Evolutionary conservation across 2,888 invertebrate genomes (phyloP).

Genomic region (Lypha dubia): DNA sequence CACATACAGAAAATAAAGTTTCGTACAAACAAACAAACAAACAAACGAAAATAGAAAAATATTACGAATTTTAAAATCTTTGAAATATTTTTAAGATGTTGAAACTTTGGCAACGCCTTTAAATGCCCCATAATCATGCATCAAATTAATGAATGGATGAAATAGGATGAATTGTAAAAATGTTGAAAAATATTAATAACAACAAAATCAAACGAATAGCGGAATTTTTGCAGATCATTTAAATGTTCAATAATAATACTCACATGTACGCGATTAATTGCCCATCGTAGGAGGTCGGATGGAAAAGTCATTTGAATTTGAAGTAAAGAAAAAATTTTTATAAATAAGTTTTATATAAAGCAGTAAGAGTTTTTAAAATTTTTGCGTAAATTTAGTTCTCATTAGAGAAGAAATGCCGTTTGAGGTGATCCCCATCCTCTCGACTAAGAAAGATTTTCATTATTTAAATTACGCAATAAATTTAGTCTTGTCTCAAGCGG

Average conservation of each 20-base stretch:
- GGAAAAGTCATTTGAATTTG: not conserved
- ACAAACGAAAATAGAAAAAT: slow-evolving; percentile 3
- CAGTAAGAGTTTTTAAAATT: too few relatives aligned
- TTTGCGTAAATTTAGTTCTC: too few relatives aligned
- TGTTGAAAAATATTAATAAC: slow-evolving; percentile 4
- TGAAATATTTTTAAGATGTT: slow-evolving; percentile 43
- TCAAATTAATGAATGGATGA: slow-evolving; percentile 56
- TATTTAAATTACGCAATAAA: too few relatives aligned
- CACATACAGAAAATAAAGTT: slow-evolving; percentile 70
- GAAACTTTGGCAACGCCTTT: slow-evolving; percentile 67
- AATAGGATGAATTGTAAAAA: slow-evolving; percentile 56
- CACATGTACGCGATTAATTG: not conserved
- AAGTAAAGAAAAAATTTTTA: not conserved
- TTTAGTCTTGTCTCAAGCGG: too few relatives aligned
- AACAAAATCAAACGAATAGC: slow-evolving; percentile 48
- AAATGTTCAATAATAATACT: slow-evolving; percentile 25
- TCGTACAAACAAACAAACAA: slow-evolving; percentile 48
- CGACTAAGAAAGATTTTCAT: too few relatives aligned
- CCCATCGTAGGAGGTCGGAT: not conserved
- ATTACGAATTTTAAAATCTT: slow-evolving; percentile 24
- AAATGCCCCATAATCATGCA: slow-evolving; percentile 59
- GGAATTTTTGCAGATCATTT: slow-evolving; percentile 61
- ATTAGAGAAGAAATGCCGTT: too few relatives aligned
- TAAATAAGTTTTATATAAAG: too few relatives aligned
- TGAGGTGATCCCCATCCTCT: too few relatives aligned